Conservation (phyloP, 2,113 vertebrate species). For the Poecilia latipinna region DNA sequence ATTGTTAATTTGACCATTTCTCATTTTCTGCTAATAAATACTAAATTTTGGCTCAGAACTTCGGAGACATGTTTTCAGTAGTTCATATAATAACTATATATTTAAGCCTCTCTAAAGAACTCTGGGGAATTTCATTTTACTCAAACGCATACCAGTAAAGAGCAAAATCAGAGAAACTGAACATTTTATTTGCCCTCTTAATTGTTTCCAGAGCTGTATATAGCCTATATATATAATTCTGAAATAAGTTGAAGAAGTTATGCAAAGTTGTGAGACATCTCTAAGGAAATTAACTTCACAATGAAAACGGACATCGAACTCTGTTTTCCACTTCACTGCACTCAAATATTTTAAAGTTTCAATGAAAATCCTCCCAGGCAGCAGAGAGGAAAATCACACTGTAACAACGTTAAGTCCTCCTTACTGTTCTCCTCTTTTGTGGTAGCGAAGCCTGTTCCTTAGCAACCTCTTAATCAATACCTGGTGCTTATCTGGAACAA, state of each 20-base stretch:
- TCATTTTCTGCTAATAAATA: too few relatives aligned
- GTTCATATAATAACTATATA: too few relatives aligned
- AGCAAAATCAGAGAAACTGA: too few relatives aligned
- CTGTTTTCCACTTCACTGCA: constrained; percentile 26
- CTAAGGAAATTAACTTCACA: constrained; percentile 5
- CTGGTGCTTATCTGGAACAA: constrained; percentile 73
- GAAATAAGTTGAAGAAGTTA: not conserved
- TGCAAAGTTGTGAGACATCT: not conserved
- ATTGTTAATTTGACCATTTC: too few relatives aligned
- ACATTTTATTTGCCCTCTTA: too few relatives aligned
- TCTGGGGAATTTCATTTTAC: too few relatives aligned
- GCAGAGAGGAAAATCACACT: constrained; percentile 44
- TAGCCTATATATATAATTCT: not conserved
- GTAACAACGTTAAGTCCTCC: constrained; percentile 68
- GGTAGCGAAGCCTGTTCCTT: constrained; percentile 81
- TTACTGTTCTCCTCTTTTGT: constrained; percentile 72
- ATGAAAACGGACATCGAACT: not conserved
- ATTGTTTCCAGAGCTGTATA: too few relatives aligned
- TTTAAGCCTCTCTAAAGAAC: too few relatives aligned
- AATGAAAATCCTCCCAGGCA: constrained; percentile 30
- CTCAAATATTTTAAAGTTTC: constrained; percentile 27
- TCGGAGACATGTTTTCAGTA: too few relatives aligned
- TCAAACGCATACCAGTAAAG: too few relatives aligned
- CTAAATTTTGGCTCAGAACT: too few relatives aligned
- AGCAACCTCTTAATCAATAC: constrained; percentile 86